Evolutionary conservation across 92 coral and sea anemone species (phyloP), one percentile per base, ranked within the genome.

Genomic region (Zoanthus gigantus): DNA sequence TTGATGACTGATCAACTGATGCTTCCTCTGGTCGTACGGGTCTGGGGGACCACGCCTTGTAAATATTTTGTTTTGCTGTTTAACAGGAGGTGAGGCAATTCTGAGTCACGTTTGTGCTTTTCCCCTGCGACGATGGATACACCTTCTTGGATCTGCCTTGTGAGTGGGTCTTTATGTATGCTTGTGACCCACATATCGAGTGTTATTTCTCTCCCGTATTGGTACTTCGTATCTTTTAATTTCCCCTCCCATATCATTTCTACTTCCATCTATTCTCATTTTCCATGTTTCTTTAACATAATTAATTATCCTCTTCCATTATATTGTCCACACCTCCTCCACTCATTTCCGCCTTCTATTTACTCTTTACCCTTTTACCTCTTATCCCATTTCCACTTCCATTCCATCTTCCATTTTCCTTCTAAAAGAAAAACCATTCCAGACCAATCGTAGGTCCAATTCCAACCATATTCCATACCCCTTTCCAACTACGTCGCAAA

Each of bases 61-160:
- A 74, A 74, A 74, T 74, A 74, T 74, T 74, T 56, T 42, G 78
- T 74, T 74, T 45, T 74, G 56, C 78, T 74, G 78, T 74, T 74
- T 74, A 74, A 74, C 57, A 74, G 78, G 78, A 74, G 77, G 77
- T 72, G 77, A 72, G 77, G 77, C 77, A 72, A 32, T 72, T 72
- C 77, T 72, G 77, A 72, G 78, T 74, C 78, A 74, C 78, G 78
- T 74, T 74, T 74, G 56, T 74, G 78, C 78, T 74, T 74, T 74
- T 74, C 78, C 78, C 29, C 29, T 74, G 54, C 56, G 78, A 74
- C 57, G 56, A 74, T 74, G 54, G 79, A 75, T 75, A 75, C 79
- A 75, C 79, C 79, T 75, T 75, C 79, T 75, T 75, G 79, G 79
- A 75, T 47, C 79, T 75, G 79, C 79, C 79, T 75, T 75, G 79